These are phyloP conservation scores for Drosophila tripunctata DNA, from an alignment of 2,888 invertebrate genomes.

Conservation along the genomic window DNA sequence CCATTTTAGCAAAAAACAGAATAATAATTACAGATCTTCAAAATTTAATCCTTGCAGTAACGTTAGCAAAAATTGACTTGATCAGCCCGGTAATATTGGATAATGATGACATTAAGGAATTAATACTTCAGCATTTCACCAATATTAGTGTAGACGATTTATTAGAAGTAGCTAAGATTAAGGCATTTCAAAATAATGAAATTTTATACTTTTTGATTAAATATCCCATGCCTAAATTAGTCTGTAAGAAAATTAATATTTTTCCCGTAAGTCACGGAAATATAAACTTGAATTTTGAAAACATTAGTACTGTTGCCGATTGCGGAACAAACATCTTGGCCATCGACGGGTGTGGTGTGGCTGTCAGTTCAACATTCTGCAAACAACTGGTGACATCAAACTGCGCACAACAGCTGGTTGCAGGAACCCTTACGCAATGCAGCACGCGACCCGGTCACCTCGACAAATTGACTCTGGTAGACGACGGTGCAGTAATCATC, in stretches of 20 bases:
- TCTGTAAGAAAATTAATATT: background rate
- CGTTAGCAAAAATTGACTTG: slow-evolving; percentile 11
- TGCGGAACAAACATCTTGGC: background rate
- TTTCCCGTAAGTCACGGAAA: background rate
- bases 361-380: background rate
- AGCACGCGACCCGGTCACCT: background rate
- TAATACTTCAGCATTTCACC: slow-evolving; percentile 10
- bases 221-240: background rate
- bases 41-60: slow-evolving; percentile 1
- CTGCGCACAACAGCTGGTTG: background rate
- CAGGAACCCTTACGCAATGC: background rate
- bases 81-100: slow-evolving; percentile 5
- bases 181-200: slow-evolving; percentile 2
- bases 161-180: slow-evolving; percentile 1
- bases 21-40: slow-evolving; percentile 6
- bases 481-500: background rate
- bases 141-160: slow-evolving; percentile 2
- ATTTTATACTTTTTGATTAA: background rate
- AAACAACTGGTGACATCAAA: background rate
- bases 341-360: background rate
- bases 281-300: background rate
- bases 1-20: background rate
- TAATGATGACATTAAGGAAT: background rate
- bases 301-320: background rate
- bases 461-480: background rate